phyloP scores from a whole-genome alignment of 2,888 invertebrate genomes.

The Urechis unicinctus region DNA sequence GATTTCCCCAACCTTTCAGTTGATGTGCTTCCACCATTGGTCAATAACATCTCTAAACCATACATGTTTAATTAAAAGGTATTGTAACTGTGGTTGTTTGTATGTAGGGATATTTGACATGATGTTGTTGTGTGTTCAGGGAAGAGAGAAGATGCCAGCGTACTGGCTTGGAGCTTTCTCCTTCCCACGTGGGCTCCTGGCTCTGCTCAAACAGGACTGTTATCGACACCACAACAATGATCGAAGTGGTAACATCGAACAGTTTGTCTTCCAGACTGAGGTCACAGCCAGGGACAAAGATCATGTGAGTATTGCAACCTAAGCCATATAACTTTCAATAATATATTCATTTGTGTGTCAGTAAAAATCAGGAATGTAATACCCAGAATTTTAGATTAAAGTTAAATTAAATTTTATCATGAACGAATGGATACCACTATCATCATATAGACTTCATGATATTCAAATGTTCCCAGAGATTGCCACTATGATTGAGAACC shows the following conservation, averaged over 20 bases:
- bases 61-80: not conserved
- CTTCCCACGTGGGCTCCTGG: constrained; percentile 43
- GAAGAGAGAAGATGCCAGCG: constrained; percentile 49
- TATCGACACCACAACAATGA: constrained; percentile 30
- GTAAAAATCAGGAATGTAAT: too few species aligned
- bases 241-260: constrained; percentile 42
- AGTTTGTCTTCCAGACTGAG: constrained; percentile 47
- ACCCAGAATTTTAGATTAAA: too few species aligned
- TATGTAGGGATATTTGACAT: not conserved
- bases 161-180: constrained; percentile 50
- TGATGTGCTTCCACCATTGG: not conserved
- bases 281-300: constrained; percentile 49
- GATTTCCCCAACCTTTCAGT: too few species aligned
- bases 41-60: not conserved
- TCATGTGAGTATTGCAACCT: constrained; percentile 35
- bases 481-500: too few species aligned
- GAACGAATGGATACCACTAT: not conserved
- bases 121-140: constrained; percentile 24
- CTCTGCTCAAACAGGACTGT: constrained; percentile 45
- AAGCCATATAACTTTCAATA: too few species aligned
- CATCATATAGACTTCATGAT: too few species aligned
- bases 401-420: too few species aligned
- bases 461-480: too few species aligned
- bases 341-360: too few species aligned
- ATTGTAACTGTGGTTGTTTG: not conserved